Evolutionary conservation across 2,113 vertebrate genomes (phyloP), one percentile per base, ranked within the genome.

Genomic region (Gambusia affinis): DNA sequence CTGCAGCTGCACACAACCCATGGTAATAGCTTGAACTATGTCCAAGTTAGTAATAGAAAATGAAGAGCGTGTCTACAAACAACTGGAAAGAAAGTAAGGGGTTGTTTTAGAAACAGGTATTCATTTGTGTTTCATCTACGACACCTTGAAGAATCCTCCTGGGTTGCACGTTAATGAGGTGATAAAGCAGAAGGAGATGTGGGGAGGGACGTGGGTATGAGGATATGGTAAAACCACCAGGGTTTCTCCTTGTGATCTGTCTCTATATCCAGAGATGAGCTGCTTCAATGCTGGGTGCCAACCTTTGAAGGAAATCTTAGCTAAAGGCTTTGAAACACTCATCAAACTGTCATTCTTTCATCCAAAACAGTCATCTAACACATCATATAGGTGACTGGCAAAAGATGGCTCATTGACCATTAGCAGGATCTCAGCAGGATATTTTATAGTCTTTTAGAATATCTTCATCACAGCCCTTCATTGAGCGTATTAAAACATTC

Each of bases 161-260:
- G 75, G 75, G 77, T 70, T 81, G 75, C 31, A 30, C 47, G 22
- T 66, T 91, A 92, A 92, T 88, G 88, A 92, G 82, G 85, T 84
- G 78, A 79, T 76, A 79, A 83, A 76, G 70, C 62, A 79, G 28
- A 82, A 8, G 76, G 68, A 78, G 73, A 80, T 69, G 76, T 44
- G 57, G 64, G 76, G 39, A 68, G 60, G 69, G 12, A 83, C 51
- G 72, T 62, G 75, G 73, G 42, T 74, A 65, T 57, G 60, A 83
- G 67, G 66, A 67, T 66, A 72, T 44, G n/a, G 67, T 29, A 44
- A 79, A 83, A 73, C 42, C 79, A 72, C 42, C 73, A 60, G 76
- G 69, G 81, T 76, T 77, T 79, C 67, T 22, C 54, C 61, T 67
- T 67, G 57, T 84, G 79, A 73, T 79, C 73, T 77, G 37, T 69